Base-by-base conservation (phyloP, 2,888 invertebrate species). In the Lypha dubia region DNA sequence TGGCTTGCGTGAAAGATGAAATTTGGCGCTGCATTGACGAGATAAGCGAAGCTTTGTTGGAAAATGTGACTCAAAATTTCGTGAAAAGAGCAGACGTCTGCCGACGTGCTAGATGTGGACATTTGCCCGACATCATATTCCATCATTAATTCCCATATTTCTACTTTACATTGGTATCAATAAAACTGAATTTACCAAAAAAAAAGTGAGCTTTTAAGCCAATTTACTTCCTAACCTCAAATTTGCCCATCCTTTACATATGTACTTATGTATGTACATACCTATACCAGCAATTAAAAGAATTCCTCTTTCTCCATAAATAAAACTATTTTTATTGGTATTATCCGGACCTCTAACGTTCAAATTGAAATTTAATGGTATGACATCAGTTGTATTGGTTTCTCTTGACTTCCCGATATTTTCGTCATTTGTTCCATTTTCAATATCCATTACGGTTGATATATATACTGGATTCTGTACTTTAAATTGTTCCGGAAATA, bases 331-430 rank as follows among this genome's bases (percentile, higher is more conserved):
- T 58, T 88, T 89, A 68, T 90, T 90, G 0, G 86, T 87, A 32
- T 94, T 94, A 89, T 95, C 95, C 0, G 95, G 94, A 0, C 94
- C 92, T 62, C 93, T 92, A 6, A 95, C 95, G 35, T 94, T 93
- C 71, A 95, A 93, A 38, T 94, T 92, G 62, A 94, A 93, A 88
- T 94, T 94, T 6, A 95, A 89, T 1, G 94, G 93, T 86, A 94
- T 75, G 32, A 49, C 46, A 56, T 88, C 88, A 7, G 81, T 28
- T 1, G 38, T 1, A 22, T 35, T 56, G 11, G 13, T 20, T 17
- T 74, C 68, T 8, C 3, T 28, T 49, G 35, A 6, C 24, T 17
- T 28, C 17, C 7, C n/a, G 13, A 9, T 8, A 65, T 76, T 8
- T 49, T 68, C 51, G 8, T 79, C 13, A 35, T 62, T 68, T 8